These are phyloP conservation scores for Hylaeus anthracinus DNA, from an alignment of 1,140 invertebrate species.

Conservation along the genomic window DNA sequence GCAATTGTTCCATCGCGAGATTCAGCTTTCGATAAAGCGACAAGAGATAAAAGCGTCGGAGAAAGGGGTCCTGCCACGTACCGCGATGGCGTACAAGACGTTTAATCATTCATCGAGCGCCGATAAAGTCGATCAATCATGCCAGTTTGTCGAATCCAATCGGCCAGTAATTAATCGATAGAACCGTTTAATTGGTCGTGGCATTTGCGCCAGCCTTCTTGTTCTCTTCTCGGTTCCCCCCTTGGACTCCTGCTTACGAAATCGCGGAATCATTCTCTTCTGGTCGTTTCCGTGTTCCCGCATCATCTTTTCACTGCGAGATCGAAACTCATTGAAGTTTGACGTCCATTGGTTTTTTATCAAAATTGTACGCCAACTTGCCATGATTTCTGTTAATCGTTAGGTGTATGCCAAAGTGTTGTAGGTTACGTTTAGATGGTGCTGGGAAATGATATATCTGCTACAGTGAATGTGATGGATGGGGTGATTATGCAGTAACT, in stretches of 20 bases:
- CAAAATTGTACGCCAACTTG: no score
- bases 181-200: constrained; percentile 68
- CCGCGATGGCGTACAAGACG: constrained; percentile 11
- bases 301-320: no score
- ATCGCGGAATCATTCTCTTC: constrained; percentile 7
- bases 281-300: neutral
- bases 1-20: constrained; percentile 33
- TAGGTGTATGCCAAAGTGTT: no score
- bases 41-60: neutral
- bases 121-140: constrained; percentile 69
- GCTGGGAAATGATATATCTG: no score
- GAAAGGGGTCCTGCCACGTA: neutral
- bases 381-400: no score
- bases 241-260: constrained; percentile 7
- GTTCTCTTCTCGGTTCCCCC: constrained; percentile 2
- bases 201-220: constrained; percentile 61
- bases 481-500: constrained; percentile 48
- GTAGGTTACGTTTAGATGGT: no score
- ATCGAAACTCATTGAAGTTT: no score
- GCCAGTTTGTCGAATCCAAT: constrained; percentile 59
- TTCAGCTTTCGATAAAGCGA: constrained; percentile 23
- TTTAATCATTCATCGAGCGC: constrained; percentile 43
- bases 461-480: no score
- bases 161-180: constrained; percentile 66
- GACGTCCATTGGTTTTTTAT: no score